A percentile compares a stretch with the other conserved stretches of the same genome.
Conservation (phyloP, 2,888 invertebrate species). For the Rosalia funebris region DNA sequence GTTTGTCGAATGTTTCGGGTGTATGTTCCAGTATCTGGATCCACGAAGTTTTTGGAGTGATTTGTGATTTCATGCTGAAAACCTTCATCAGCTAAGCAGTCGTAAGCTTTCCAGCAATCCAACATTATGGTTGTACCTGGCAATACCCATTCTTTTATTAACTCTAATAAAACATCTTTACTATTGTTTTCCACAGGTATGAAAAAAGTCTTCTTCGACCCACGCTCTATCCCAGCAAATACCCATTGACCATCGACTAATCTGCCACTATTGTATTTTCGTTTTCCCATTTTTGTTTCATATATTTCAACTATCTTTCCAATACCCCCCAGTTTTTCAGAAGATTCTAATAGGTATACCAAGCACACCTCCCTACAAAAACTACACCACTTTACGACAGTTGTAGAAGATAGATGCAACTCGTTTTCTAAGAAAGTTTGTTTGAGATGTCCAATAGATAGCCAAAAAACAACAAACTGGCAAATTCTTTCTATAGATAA, state of each 20-base stretch:
- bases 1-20: slow-evolving; percentile 43
- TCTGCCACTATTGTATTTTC: slow-evolving; percentile 42
- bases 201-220: slow-evolving; percentile 27
- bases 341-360: slow-evolving; percentile 18
- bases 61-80: slow-evolving; percentile 43
- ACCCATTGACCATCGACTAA: slow-evolving; percentile 41
- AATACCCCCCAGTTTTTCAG: slow-evolving; percentile 29
- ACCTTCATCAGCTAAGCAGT: slow-evolving; percentile 38
- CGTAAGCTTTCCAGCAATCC: slow-evolving; percentile 50
- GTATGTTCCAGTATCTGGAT: slow-evolving; percentile 42
- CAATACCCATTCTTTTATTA: slow-evolving; percentile 40
- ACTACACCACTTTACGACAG: background rate
- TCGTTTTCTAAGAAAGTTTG: background rate
- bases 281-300: slow-evolving; percentile 39
- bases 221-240: slow-evolving; percentile 40
- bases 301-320: slow-evolving; percentile 40
- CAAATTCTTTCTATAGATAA: background rate
- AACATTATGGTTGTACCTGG: slow-evolving; percentile 45
- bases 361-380: slow-evolving; percentile 19
- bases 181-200: slow-evolving; percentile 17
- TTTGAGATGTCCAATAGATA: background rate
- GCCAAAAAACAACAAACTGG: background rate
- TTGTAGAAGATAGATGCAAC: background rate
- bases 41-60: slow-evolving; percentile 43
- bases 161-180: slow-evolving; percentile 24